These are phyloP conservation scores for Cephalophus harveyi DNA, from an alignment of 2,113 vertebrate species.

Conservation along the genomic window DNA sequence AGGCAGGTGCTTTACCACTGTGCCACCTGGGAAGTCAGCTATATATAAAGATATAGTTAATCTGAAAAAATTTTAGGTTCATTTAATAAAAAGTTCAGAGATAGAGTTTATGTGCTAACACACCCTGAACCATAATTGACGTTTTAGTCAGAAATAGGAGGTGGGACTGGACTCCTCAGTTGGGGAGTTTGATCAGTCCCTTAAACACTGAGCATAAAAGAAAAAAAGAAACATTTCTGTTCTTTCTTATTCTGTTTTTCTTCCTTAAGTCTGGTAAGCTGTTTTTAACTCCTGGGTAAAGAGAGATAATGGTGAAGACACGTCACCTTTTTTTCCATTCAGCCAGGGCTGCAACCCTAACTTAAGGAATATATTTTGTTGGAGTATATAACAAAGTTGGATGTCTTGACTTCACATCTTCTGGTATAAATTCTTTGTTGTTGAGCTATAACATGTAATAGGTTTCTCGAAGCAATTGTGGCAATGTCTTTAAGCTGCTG, in stretches of 20 bases:
- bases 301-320: neutral
- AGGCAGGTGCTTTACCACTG: no score
- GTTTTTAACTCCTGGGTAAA: neutral
- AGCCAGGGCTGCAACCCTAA: neutral
- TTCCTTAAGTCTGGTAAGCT: neutral
- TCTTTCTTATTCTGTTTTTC: neutral
- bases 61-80: constrained; percentile 17
- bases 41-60: neutral
- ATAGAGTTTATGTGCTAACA: neutral
- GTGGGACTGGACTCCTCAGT: neutral
- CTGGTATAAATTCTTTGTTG: neutral
- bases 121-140: neutral
- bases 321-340: neutral
- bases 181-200: neutral
- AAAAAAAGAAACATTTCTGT: neutral
- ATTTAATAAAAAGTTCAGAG: neutral
- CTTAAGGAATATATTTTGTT: neutral
- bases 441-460: neutral
- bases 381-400: neutral
- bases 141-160: neutral
- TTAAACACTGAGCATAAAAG: neutral
- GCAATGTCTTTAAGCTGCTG: neutral
- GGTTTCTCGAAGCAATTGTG: neutral
- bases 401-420: neutral
- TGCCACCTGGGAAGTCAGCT: no score